Conservation (phyloP, 2,888 invertebrate species). For the Blastobasis lacticolella region DNA sequence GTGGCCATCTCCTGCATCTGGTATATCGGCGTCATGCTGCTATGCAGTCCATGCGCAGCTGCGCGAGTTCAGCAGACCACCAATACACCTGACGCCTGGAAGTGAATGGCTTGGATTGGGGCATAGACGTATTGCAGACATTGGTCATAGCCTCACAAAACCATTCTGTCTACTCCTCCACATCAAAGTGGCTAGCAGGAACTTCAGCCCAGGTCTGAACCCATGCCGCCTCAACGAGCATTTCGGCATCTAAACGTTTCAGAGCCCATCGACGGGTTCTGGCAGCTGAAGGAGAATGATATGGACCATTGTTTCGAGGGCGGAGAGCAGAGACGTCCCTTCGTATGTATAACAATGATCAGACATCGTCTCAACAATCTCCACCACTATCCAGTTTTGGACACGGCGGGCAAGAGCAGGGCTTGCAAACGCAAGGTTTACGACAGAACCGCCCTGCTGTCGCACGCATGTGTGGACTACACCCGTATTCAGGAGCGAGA, state of each 20-base stretch:
- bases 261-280: too few species aligned
- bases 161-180: not conserved
- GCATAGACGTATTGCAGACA: constrained; percentile 10
- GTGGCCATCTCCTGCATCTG: not conserved
- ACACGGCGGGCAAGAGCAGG: constrained; percentile 6
- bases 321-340: too few species aligned
- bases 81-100: constrained; percentile 8
- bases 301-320: too few species aligned
- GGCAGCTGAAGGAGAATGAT: too few species aligned
- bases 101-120: not conserved
- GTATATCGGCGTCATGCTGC: constrained; percentile 8
- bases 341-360: constrained; percentile 9
- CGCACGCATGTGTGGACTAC: constrained; percentile 12
- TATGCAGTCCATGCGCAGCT: constrained; percentile 4
- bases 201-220: not conserved
- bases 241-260: too few species aligned
- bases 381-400: constrained; percentile 9
- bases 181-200: not conserved
- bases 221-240: not conserved
- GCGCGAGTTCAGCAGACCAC: constrained; percentile 10
- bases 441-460: constrained; percentile 12
- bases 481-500: constrained; percentile 8
- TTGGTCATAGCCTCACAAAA: not conserved
- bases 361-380: constrained; percentile 11
- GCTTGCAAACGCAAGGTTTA: constrained; percentile 12